phyloP scores from a whole-genome alignment of 2,888 invertebrate species.

The Lycophotia porphyrea region DNA sequence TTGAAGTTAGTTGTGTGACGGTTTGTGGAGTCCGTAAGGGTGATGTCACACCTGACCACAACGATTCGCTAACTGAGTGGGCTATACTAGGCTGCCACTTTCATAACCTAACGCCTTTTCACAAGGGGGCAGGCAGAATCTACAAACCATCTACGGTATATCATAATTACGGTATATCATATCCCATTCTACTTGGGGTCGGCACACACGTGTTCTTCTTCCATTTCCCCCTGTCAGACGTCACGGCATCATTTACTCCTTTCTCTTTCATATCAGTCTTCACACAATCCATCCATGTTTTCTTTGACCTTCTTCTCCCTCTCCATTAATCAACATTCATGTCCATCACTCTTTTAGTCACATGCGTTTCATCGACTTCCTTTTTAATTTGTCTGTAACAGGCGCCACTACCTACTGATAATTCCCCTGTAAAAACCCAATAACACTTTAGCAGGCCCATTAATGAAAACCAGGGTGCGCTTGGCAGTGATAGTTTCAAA shows the following conservation, averaged over 20 bases:
- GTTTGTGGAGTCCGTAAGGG: not conserved
- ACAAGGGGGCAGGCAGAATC: not conserved
- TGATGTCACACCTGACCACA: not conserved
- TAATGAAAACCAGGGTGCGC: not conserved
- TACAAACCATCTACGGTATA: not conserved
- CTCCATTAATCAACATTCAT: no score
- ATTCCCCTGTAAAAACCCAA: not conserved
- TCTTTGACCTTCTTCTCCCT: no score
- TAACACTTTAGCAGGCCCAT: not conserved
- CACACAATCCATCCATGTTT: no score
- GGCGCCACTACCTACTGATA: not conserved
- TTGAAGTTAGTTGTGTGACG: conserved; percentile 17
- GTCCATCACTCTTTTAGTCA: no score
- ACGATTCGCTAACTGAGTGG: not conserved
- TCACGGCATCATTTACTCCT: no score
- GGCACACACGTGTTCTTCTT: no score
- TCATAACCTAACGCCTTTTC: not conserved
- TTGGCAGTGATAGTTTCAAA: not conserved
- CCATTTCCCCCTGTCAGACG: no score
- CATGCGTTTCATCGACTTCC: no score
- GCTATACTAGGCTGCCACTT: not conserved
- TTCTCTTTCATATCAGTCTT: no score
- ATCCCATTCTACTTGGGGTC: no score
- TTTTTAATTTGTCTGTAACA: no score
- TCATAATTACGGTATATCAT: no score